A percentile compares a stretch with the other conserved stretches of the same genome.
Evolutionary conservation across 2,888 invertebrate species (phyloP).

Genomic region (Nysson spinosus): DNA sequence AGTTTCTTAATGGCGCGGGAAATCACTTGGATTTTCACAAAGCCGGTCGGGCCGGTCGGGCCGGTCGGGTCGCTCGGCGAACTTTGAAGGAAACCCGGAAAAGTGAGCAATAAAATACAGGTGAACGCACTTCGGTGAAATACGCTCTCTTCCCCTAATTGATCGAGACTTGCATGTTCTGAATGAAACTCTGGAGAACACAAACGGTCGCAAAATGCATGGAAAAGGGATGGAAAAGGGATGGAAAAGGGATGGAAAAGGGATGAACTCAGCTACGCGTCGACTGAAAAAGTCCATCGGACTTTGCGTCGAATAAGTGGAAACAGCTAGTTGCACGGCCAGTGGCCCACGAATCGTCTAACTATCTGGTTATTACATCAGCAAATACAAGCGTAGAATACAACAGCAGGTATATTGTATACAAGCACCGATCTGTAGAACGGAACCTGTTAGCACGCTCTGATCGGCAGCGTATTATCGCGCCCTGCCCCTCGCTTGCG

Average conservation of each 20-base stretch:
- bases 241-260: constrained; percentile 21
- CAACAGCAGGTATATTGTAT: too few species aligned
- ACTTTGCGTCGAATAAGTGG: constrained; percentile 40
- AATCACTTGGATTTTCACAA: not conserved
- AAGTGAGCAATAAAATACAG: too few species aligned
- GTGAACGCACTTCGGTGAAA: too few species aligned
- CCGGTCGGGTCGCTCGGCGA: too few species aligned
- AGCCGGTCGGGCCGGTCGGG: not conserved
- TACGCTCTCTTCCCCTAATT: too few species aligned
- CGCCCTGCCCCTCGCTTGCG: constrained; percentile 29
- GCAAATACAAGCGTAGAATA: constrained; percentile 49
- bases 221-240: not conserved
- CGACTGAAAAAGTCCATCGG: too few species aligned
- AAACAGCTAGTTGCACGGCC: constrained; percentile 33
- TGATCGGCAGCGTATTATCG: constrained; percentile 61
- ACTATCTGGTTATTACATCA: constrained; percentile 49
- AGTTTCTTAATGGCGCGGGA: not conserved
- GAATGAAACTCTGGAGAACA: too few species aligned
- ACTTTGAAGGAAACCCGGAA: too few species aligned
- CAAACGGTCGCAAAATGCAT: too few species aligned
- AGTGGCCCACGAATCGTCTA: constrained; percentile 13
- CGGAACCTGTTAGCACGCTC: constrained; percentile 44
- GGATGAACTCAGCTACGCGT: not conserved
- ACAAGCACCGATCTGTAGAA: too few species aligned
- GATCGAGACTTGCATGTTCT: too few species aligned